Evolutionary conservation across 2,113 vertebrate genomes (phyloP).

Genomic region (Phalacrocorax pelagicus): DNA sequence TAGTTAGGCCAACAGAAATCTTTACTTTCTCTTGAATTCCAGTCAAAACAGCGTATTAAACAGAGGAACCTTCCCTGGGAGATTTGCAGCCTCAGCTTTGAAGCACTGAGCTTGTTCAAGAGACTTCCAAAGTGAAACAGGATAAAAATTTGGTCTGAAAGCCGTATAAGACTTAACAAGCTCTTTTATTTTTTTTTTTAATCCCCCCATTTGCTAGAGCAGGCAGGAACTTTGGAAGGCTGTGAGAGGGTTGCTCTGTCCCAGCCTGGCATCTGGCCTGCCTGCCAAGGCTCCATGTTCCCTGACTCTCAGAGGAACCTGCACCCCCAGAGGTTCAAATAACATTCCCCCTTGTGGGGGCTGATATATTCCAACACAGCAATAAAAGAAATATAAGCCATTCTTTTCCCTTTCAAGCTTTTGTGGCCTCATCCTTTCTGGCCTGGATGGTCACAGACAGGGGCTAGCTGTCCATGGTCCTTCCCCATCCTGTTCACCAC

Average conservation of each 20-base stretch:
- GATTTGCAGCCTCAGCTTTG: neutral
- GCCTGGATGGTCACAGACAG: neutral
- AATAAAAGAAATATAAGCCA: neutral
- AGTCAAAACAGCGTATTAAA: slow-evolving; percentile 47
- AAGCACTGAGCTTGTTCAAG: neutral
- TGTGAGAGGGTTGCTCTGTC: neutral
- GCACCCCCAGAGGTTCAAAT: neutral
- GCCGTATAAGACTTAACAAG: neutral
- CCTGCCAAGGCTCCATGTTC: neutral
- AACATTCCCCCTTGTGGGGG: neutral
- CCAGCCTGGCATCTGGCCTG: neutral
- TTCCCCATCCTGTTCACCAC: neutral
- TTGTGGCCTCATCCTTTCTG: neutral
- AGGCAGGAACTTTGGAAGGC: neutral
- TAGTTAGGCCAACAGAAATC: slow-evolving; percentile 12
- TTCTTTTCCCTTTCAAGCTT: neutral
- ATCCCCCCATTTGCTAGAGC: neutral
- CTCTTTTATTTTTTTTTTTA: neutral
- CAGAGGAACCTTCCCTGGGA: neutral
- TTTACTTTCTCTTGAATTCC: slow-evolving; percentile 35
- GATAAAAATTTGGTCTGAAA: slow-evolving; percentile 15
- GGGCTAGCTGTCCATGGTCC: neutral
- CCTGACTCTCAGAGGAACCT: neutral
- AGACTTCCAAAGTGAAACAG: neutral
- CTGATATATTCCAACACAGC: neutral